Evolutionary conservation across 2,888 invertebrate genomes (phyloP).

Genomic region (Ganaspis brasiliensis): DNA sequence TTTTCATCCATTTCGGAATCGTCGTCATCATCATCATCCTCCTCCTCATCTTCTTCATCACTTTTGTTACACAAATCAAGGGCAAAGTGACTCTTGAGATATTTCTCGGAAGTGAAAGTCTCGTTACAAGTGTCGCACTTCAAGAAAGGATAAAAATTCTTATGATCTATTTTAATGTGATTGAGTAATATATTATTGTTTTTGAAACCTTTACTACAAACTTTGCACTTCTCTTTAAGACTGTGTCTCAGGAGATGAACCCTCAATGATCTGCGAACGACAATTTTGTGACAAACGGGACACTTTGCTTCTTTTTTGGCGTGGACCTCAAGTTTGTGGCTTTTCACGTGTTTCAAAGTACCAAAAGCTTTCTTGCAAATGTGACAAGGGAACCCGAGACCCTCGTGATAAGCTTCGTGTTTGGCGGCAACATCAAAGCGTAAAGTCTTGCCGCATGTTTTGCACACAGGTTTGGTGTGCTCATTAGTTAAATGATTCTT

Average conservation of each 20-base stretch:
- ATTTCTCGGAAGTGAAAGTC: slow-evolving; percentile 55
- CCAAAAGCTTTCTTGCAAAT: slow-evolving; percentile 69
- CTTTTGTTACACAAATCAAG: slow-evolving; percentile 44
- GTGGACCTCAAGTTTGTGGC: slow-evolving; percentile 60
- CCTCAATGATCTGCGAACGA: slow-evolving; percentile 57
- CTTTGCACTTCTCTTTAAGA: slow-evolving; percentile 52
- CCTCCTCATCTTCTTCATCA: neutral
- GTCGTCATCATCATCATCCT: neutral
- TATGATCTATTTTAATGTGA: slow-evolving; percentile 58
- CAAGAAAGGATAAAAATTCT: slow-evolving; percentile 59
- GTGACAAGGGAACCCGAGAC: slow-evolving; percentile 73
- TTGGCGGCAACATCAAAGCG: slow-evolving; percentile 52
- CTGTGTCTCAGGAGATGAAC: slow-evolving; percentile 55
- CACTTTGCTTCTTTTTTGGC: slow-evolving; percentile 51
- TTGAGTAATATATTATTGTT: slow-evolving; percentile 35
- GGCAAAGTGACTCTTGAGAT: slow-evolving; percentile 56
- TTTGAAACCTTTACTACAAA: slow-evolving; percentile 55
- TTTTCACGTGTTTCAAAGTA: slow-evolving; percentile 49
- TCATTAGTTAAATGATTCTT: slow-evolving; percentile 60
- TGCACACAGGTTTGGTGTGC: slow-evolving; percentile 62
- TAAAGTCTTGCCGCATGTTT: slow-evolving; percentile 61
- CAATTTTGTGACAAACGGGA: slow-evolving; percentile 59
- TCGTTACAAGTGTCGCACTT: slow-evolving; percentile 61
- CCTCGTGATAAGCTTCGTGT: slow-evolving; percentile 72
- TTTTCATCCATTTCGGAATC: neutral